A percentile compares a stretch with the other conserved stretches of the same genome.
phyloP scores from a whole-genome alignment of 2,113 vertebrate genomes.

The Phalacrocorax aristotelis region DNA sequence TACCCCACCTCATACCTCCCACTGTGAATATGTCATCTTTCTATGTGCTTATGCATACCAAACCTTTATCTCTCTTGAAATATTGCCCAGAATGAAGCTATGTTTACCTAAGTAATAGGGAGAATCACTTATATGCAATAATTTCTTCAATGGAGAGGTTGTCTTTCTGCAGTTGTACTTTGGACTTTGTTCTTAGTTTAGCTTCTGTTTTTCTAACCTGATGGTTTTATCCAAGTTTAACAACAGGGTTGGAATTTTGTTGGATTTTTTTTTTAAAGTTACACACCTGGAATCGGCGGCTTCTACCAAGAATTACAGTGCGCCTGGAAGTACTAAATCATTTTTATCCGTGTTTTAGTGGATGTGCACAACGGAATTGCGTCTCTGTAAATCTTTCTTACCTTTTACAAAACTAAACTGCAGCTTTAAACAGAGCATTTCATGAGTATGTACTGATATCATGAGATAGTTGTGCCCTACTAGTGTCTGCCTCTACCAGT shows the following conservation, averaged over 20 bases:
- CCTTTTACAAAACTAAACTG: slow-evolving; percentile 29
- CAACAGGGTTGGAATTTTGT: slow-evolving; percentile 49
- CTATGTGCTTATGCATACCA: slow-evolving; percentile 71
- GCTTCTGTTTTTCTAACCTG: slow-evolving; percentile 72
- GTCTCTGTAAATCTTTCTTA: slow-evolving; percentile 52
- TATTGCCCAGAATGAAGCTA: slow-evolving; percentile 64
- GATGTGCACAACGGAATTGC: slow-evolving; percentile 52
- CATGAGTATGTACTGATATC: neutral
- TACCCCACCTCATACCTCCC: slow-evolving; percentile 79
- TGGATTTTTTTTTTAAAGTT: slow-evolving; percentile 43
- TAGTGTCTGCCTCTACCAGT: slow-evolving; percentile 19
- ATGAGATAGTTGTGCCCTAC: slow-evolving; percentile 19
- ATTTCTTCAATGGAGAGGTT: slow-evolving; percentile 54
- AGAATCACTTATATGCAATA: slow-evolving; percentile 68
- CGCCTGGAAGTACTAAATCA: slow-evolving; percentile 81
- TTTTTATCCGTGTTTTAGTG: slow-evolving; percentile 70
- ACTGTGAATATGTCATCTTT: slow-evolving; percentile 68
- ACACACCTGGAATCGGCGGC: slow-evolving; percentile 78
- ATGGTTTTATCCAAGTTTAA: slow-evolving; percentile 79
- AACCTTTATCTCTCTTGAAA: slow-evolving; percentile 74
- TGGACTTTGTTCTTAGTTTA: slow-evolving; percentile 67
- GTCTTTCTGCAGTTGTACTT: slow-evolving; percentile 50
- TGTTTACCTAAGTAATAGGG: slow-evolving; percentile 76
- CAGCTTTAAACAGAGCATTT: neutral
- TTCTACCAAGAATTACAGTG: slow-evolving; percentile 72